phyloP scores from a whole-genome alignment of 2,888 invertebrate genomes.

The Xestia c-nigrum region DNA sequence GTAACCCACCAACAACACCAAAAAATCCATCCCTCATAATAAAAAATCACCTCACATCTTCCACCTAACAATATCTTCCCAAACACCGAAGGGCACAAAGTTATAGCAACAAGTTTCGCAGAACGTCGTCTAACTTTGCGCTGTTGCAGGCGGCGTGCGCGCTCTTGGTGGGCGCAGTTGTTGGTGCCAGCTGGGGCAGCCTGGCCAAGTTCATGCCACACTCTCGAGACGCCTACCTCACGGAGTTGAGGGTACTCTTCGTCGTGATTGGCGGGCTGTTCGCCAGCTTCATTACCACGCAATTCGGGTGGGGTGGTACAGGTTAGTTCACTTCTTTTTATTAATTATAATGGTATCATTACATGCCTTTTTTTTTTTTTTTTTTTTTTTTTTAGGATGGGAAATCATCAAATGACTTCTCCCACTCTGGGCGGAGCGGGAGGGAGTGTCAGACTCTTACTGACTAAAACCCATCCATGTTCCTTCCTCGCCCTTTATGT shows the following conservation, averaged over 20 bases:
- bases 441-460: no score
- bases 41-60: not conserved
- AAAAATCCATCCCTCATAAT: not conserved
- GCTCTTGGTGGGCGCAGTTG: slow-evolving; percentile 77
- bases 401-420: no score
- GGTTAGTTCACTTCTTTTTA: slow-evolving; percentile 70
- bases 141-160: slow-evolving; percentile 81
- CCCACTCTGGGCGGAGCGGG: no score
- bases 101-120: slow-evolving; percentile 38
- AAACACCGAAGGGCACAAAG: slow-evolving; percentile 32
- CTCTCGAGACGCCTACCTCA: slow-evolving; percentile 78
- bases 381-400: no score
- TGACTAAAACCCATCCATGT: no score
- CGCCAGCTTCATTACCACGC: slow-evolving; percentile 78
- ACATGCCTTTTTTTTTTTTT: no score
- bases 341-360: not conserved
- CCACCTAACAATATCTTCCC: slow-evolving; percentile 13
- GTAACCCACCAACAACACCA: not conserved
- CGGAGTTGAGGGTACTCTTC: slow-evolving; percentile 82
- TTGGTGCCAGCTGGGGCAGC: slow-evolving; percentile 83
- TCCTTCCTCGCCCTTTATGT: no score
- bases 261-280: slow-evolving; percentile 83
- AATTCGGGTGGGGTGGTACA: slow-evolving; percentile 84
- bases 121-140: slow-evolving; percentile 32
- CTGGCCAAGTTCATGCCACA: slow-evolving; percentile 80